A percentile compares a stretch with the other conserved stretches of the same genome.
Evolutionary conservation across 2,113 vertebrate genomes (phyloP).

Genomic region (Pantherophis guttatus): DNA sequence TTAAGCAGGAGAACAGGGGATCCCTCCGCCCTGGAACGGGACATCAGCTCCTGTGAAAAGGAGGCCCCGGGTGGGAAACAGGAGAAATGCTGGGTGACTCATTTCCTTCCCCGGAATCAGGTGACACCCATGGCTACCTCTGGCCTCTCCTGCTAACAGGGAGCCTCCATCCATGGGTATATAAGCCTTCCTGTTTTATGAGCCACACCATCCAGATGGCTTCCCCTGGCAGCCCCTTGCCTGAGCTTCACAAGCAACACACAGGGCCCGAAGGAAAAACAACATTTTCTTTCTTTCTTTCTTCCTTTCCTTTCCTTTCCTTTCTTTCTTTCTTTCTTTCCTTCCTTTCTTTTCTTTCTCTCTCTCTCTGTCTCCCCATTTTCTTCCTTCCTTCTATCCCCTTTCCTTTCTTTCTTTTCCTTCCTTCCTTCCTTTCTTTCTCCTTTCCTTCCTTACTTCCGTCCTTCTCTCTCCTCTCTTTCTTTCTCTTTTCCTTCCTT

Average conservation of each 20-base stretch:
- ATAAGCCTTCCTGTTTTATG: background rate
- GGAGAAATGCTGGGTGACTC: background rate
- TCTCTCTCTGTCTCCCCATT: too few relatives aligned
- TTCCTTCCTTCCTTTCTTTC: too few relatives aligned
- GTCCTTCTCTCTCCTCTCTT: too few relatives aligned
- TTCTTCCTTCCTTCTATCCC: too few relatives aligned
- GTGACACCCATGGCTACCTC: background rate
- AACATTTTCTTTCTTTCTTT: too few relatives aligned
- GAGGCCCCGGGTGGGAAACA: background rate
- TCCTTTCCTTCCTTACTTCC: too few relatives aligned
- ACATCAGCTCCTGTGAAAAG: background rate
- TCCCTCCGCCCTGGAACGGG: background rate
- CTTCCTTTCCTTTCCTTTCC: too few relatives aligned
- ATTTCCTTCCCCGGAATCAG: background rate
- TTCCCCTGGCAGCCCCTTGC: slow-evolving; percentile 8
- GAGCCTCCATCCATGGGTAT: fast-evolving
- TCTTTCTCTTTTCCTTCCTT: too few relatives aligned
- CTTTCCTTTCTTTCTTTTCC: too few relatives aligned
- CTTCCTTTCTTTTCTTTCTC: too few relatives aligned
- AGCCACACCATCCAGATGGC: background rate
- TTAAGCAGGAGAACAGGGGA: background rate
- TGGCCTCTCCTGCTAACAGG: background rate
- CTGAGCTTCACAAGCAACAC: fast-evolving
- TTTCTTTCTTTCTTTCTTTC: too few relatives aligned
- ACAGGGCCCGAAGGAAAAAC: background rate